Conservation (phyloP, 2,113 vertebrate genomes). For the Alethe castanea region DNA sequence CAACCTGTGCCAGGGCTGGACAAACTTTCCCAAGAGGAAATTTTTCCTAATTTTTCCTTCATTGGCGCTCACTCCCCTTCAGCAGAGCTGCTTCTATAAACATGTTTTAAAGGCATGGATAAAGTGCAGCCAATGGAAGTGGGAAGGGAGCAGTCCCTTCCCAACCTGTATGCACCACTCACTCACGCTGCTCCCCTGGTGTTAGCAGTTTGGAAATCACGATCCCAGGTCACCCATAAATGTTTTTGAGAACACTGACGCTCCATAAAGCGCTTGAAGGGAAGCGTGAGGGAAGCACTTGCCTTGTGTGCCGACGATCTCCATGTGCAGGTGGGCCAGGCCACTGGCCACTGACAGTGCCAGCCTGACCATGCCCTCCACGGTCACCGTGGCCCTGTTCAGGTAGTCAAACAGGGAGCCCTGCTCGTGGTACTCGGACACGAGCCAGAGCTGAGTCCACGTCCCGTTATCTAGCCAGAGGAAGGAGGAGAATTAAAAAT, state of each 20-base stretch:
- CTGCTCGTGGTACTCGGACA: constrained; percentile 95
- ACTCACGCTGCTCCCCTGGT: fast-evolving
- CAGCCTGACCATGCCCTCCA: constrained; percentile 83
- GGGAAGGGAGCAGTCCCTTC: fast-evolving
- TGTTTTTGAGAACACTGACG: fast-evolving
- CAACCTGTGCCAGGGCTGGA: not conserved
- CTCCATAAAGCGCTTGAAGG: not conserved
- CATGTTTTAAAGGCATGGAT: fast-evolving
- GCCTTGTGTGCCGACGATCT: constrained; percentile 97
- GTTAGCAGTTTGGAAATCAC: fast-evolving
- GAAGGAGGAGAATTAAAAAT: not conserved
- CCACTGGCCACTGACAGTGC: constrained; percentile 90
- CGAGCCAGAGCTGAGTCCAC: constrained; percentile 99
- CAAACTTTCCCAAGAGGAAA: not conserved
- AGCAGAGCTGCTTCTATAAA: not conserved
- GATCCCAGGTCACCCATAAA: fast-evolving
- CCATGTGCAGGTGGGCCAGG: constrained; percentile 97
- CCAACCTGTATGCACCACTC: fast-evolving
- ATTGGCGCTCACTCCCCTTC: fast-evolving
- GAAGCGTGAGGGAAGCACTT: not conserved
- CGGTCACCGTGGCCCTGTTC: constrained; percentile 86
- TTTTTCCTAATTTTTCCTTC: not conserved
- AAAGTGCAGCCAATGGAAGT: fast-evolving
- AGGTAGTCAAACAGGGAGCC: constrained; percentile 96
- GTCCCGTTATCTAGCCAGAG: constrained; percentile 86